phyloP scores from a whole-genome alignment of 2,797 vertebrate genomes.

The Furcifer pardalis region DNA sequence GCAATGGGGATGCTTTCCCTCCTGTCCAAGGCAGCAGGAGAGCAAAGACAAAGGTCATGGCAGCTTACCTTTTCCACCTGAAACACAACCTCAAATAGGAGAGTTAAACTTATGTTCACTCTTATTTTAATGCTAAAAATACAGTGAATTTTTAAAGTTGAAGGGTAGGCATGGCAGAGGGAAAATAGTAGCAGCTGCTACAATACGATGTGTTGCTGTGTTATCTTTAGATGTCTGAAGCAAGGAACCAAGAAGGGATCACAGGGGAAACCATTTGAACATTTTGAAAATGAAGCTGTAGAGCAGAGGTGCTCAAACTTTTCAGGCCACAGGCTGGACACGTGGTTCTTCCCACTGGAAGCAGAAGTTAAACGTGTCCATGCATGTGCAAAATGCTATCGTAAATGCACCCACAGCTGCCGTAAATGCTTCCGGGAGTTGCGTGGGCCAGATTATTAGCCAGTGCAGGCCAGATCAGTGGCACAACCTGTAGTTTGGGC shows the following conservation, averaged over 20 bases:
- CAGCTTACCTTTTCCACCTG: not conserved
- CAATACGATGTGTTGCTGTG: not conserved
- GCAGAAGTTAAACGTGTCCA: no score
- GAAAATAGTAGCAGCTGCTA: not conserved
- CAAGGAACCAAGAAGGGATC: not conserved
- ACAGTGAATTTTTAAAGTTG: not conserved
- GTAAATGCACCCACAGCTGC: no score
- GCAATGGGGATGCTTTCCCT: no score
- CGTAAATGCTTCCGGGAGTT: no score
- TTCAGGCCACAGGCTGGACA: no score
- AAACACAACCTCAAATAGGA: not conserved
- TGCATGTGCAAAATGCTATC: no score
- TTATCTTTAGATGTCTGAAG: not conserved
- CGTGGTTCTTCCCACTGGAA: no score
- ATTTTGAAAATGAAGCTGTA: not conserved
- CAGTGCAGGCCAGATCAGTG: no score
- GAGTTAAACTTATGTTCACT: not conserved
- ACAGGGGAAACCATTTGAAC: not conserved
- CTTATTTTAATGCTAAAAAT: not conserved
- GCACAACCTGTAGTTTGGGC: no score
- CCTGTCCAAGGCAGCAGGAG: no score
- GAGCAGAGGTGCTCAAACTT: not conserved
- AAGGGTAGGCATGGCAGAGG: not conserved
- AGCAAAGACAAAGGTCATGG: no score
- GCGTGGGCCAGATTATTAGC: no score